Evolutionary conservation across 23 tunicate species (phyloP).

Genomic region (Aplidium turbinatum): DNA sequence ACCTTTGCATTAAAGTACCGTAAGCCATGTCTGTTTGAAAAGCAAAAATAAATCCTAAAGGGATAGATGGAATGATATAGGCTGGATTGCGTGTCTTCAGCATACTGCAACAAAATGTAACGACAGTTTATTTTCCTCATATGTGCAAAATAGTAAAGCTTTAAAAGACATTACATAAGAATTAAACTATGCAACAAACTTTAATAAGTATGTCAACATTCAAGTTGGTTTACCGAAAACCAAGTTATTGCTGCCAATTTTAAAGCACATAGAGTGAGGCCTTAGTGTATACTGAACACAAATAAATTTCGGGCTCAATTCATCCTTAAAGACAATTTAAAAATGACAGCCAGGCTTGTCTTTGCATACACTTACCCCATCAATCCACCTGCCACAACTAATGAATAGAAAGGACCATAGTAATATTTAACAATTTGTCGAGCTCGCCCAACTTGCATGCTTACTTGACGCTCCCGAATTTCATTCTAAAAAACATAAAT

Average conservation of each 20-base stretch:
- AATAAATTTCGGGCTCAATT: too few relatives aligned
- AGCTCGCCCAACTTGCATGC: conserved; percentile 70
- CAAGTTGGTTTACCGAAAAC: not conserved
- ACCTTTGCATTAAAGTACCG: conserved; percentile 74
- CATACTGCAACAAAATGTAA: not conserved
- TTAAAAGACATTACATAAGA: not conserved
- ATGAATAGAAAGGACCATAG: conserved; percentile 59
- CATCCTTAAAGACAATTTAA: too few relatives aligned
- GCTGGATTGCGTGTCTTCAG: conserved; percentile 7
- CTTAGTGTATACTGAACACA: not conserved
- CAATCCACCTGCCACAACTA: conserved; percentile 48
- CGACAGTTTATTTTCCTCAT: too few relatives aligned
- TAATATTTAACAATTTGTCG: conserved; percentile 65
- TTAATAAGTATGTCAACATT: not conserved
- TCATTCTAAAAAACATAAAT: conserved; percentile 62
- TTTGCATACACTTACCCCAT: conserved; percentile 62
- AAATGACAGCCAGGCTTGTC: too few relatives aligned
- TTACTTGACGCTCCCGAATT: conserved; percentile 83
- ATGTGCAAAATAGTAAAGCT: not conserved
- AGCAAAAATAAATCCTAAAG: conserved; percentile 66
- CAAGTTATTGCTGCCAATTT: not conserved
- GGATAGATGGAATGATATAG: conserved; percentile 50
- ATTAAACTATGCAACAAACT: not conserved
- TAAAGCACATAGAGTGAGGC: not conserved
- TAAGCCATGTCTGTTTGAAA: conserved; percentile 82